phyloP scores from a whole-genome alignment of 2,888 invertebrate genomes.

The Drosophila stalkeri region DNA sequence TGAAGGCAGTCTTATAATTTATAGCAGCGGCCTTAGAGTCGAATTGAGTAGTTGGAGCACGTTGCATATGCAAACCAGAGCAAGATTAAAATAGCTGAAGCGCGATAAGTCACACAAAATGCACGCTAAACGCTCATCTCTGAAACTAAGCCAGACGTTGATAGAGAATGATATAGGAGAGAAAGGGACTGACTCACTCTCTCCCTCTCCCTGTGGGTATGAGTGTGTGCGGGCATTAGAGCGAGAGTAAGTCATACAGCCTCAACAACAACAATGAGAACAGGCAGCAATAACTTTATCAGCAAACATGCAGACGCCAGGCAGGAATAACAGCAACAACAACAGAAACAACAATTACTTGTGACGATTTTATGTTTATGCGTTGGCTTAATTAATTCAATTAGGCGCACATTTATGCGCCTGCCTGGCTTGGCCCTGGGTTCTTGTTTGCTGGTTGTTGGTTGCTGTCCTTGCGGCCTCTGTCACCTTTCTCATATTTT shows the following conservation, averaged over 20 bases:
- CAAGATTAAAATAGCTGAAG: background rate
- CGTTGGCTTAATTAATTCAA: slow-evolving; percentile 77
- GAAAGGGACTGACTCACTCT: background rate
- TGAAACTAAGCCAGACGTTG: slow-evolving; percentile 28
- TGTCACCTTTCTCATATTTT: slow-evolving; percentile 53
- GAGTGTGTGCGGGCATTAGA: slow-evolving; percentile 1
- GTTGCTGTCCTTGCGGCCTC: slow-evolving; percentile 19
- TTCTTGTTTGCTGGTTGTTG: slow-evolving; percentile 17
- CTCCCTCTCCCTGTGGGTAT: background rate
- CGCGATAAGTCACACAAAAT: slow-evolving; percentile 8
- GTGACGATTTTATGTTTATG: slow-evolving; percentile 77
- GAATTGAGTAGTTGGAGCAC: background rate
- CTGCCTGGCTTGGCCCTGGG: slow-evolving; percentile 15
- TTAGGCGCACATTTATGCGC: slow-evolving; percentile 75
- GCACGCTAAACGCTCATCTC: slow-evolving; percentile 41
- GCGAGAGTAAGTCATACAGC: slow-evolving; percentile 47
- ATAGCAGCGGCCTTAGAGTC: background rate
- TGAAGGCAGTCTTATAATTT: background rate
- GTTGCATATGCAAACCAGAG: slow-evolving; percentile 7
- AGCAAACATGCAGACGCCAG: slow-evolving; percentile 62
- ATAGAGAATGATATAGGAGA: background rate
- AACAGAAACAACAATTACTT: slow-evolving; percentile 60
- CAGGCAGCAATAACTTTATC: slow-evolving; percentile 52
- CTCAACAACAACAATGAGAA: slow-evolving; percentile 21
- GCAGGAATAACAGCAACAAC: slow-evolving; percentile 36